phyloP scores from a whole-genome alignment of 2,888 invertebrate genomes.

The Ditylenchus weischeri region DNA sequence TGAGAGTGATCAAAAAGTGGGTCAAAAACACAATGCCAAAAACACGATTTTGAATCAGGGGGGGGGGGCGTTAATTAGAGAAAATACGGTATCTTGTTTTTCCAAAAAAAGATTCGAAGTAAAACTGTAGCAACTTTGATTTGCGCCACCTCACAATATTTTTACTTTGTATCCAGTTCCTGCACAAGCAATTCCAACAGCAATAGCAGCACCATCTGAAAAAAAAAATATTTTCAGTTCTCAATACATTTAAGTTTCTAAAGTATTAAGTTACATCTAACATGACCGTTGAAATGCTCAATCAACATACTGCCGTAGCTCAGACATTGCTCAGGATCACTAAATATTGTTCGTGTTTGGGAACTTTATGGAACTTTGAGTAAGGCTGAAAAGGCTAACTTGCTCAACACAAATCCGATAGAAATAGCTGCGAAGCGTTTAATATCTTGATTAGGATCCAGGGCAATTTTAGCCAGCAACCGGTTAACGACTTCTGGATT shows the following conservation, averaged over 20 bases:
- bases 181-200: slow-evolving; percentile 94
- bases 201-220: slow-evolving; percentile 89
- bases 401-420: slow-evolving; percentile 92
- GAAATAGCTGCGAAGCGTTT: slow-evolving; percentile 95
- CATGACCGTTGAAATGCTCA: slow-evolving; percentile 98
- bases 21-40: too few relatives aligned
- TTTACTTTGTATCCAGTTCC: slow-evolving; percentile 74
- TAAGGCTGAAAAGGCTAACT: slow-evolving; percentile 62
- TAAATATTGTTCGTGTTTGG: slow-evolving; percentile 59
- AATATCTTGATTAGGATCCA: slow-evolving; percentile 98
- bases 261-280: slow-evolving; percentile 67
- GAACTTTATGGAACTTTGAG: too few relatives aligned
- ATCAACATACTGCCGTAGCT: slow-evolving; percentile 92
- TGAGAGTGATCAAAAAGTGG: too few relatives aligned
- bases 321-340: slow-evolving; percentile 88
- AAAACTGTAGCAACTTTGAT: too few relatives aligned
- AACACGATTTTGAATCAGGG: too few relatives aligned
- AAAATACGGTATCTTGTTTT: too few relatives aligned
- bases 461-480: slow-evolving; percentile 76
- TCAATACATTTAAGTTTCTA: too few relatives aligned
- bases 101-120: too few relatives aligned
- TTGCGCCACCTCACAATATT: background rate
- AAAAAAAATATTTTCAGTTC: too few relatives aligned
- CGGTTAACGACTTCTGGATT: slow-evolving; percentile 92
- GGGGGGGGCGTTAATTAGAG: too few relatives aligned